Evolutionary conservation across 2,113 vertebrate genomes (phyloP), one percentile per base, ranked within the genome.

Genomic region (Gorsachius goisagi): DNA sequence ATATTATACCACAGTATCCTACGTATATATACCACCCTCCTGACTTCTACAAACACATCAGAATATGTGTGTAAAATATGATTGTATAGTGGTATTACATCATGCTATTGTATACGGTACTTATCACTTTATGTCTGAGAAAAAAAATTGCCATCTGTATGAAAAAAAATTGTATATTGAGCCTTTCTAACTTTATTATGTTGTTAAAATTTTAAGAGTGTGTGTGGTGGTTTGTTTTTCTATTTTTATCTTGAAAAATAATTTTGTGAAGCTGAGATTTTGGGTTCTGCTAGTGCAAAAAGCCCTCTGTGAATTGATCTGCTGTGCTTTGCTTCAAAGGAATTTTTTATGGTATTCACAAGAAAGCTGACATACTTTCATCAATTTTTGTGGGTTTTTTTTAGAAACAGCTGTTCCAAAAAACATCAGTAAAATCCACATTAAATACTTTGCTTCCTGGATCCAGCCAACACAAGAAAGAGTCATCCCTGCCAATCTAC

Each of bases 361-460:
- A 92, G 45, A 78, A 94, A 93, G 33, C 78, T 91, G 71, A 88
- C 50, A 88, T 85, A 35, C 60, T 97, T 96, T 97, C 82, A 92
- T 94, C 89, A 86, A 55, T 69, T 62, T 88, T 67, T 37, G 50
- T 82, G 26, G 77, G 90, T 71, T 90, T 94, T 95, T 95, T 96
- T 82, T 66, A 93, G 69, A 95, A 96, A 90, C 76, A 96, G 53
- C n/a, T 95, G 87, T 95, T 97, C 66, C 71, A 94, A 96, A 96
- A 97, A 94, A 55, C 60, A 63, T 76, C 89, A 93, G 68, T 74
- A n/a, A 55, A 93, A 95, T 93, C 39, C 62, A 87, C 73, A 88
- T 82, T 90, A 97, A 97, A 93, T 90, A 49, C 39, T 96, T 97
- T 95, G 16, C 56, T 96, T 95, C 76, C 71, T 74, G 59, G 50